Evolutionary conservation across 2,797 vertebrate species (phyloP).

Genomic region (Phataginus tricuspis): DNA sequence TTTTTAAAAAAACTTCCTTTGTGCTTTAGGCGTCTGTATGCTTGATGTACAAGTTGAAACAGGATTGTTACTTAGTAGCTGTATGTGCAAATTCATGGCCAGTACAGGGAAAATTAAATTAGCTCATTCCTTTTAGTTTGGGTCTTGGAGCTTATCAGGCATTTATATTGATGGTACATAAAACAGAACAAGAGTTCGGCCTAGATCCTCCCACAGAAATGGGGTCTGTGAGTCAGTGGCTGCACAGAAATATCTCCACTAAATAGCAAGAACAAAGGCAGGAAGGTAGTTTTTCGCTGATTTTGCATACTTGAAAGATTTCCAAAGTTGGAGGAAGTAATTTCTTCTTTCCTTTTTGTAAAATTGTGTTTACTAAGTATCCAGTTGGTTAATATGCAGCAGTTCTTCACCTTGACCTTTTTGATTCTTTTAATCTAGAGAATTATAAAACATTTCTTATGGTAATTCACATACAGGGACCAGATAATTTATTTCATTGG

Average conservation of each 20-base stretch:
- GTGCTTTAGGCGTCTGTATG: not conserved
- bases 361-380: slow-evolving; percentile 32
- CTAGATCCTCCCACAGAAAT: not conserved
- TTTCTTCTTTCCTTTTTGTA: slow-evolving; percentile 11
- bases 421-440: not conserved
- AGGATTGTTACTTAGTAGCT: not conserved
- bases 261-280: not conserved
- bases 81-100: not conserved
- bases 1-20: not conserved
- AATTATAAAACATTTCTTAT: not conserved
- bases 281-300: not conserved
- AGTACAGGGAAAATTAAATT: not conserved
- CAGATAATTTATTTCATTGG: slow-evolving; percentile 31
- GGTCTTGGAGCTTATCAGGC: not conserved
- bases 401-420: not conserved
- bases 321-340: not conserved
- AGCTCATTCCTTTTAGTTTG: not conserved
- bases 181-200: not conserved
- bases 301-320: not conserved
- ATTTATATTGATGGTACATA: not conserved
- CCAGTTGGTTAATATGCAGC: not conserved
- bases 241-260: not conserved
- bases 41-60: slow-evolving; percentile 38
- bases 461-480: not conserved
- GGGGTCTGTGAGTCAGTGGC: not conserved